Evolutionary conservation across 2,797 vertebrate genomes (phyloP).

Genomic region (Enteromius treurensis): DNA sequence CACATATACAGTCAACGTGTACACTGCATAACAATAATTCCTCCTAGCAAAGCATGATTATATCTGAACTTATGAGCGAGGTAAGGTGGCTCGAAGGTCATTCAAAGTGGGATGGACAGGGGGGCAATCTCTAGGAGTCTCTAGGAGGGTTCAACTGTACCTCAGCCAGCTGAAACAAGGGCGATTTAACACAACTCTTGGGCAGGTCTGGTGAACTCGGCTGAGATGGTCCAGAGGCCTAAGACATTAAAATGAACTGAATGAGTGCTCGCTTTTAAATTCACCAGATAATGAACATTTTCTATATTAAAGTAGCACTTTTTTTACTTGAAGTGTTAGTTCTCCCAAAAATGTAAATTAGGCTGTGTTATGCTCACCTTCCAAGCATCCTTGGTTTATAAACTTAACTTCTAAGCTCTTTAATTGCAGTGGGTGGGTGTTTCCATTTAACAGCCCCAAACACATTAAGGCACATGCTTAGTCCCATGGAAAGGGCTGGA

Average conservation of each 20-base stretch:
- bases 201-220: slow-evolving; percentile 77
- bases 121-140: background rate
- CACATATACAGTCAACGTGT: background rate
- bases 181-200: slow-evolving; percentile 79
- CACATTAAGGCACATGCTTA: too few relatives aligned
- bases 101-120: background rate
- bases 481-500: too few relatives aligned
- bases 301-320: background rate
- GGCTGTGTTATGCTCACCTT: too few relatives aligned
- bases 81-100: too few relatives aligned
- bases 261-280: background rate
- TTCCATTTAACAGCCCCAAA: too few relatives aligned
- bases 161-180: slow-evolving; percentile 82
- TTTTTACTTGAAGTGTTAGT: background rate
- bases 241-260: slow-evolving; percentile 50
- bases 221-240: slow-evolving; percentile 77
- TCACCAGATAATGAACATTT: background rate
- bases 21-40: background rate
- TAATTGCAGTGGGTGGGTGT: too few relatives aligned
- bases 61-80: background rate
- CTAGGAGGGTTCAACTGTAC: slow-evolving; percentile 66
- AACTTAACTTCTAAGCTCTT: too few relatives aligned
- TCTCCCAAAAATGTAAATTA: too few relatives aligned
- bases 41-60: background rate
- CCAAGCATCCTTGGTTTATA: too few relatives aligned